Conservation (phyloP, 2,797 vertebrate genomes). For the Buphagus erythrorhynchus region DNA sequence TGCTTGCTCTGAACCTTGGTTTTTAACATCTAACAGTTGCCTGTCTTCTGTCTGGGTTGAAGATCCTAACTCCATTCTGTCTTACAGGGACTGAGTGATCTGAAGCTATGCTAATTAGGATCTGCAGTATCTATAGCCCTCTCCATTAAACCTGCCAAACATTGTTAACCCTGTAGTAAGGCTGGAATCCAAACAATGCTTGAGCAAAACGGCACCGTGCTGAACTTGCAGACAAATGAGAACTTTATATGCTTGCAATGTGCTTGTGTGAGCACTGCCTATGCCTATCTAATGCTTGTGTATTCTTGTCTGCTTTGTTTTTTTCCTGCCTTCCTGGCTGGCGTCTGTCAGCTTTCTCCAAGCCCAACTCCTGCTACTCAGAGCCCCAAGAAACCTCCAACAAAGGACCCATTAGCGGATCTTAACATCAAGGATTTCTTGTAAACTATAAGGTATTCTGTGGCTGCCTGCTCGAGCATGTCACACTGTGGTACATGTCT, state of each 20-base stretch:
- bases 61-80: neutral
- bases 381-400: constrained; percentile 96
- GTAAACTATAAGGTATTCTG: constrained; percentile 87
- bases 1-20: neutral
- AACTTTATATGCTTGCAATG: constrained; percentile 16
- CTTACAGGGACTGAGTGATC: neutral
- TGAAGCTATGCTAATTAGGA: neutral
- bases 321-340: constrained; percentile 66
- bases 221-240: neutral
- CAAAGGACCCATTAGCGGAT: constrained; percentile 98
- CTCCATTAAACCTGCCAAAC: neutral
- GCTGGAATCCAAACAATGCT: neutral
- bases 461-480: constrained; percentile 49
- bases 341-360: constrained; percentile 86
- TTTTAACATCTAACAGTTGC: neutral
- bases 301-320: constrained; percentile 70
- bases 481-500: neutral
- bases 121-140: neutral
- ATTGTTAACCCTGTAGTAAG: neutral
- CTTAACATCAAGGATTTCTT: constrained; percentile 99
- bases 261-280: neutral
- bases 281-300: constrained; percentile 52
- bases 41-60: neutral
- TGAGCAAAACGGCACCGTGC: neutral
- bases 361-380: constrained; percentile 89